A percentile compares a stretch with the other conserved stretches of the same genome.
Conservation (phyloP, 53 echinoderm and acorn worm species). For the Echinarachnius parma region DNA sequence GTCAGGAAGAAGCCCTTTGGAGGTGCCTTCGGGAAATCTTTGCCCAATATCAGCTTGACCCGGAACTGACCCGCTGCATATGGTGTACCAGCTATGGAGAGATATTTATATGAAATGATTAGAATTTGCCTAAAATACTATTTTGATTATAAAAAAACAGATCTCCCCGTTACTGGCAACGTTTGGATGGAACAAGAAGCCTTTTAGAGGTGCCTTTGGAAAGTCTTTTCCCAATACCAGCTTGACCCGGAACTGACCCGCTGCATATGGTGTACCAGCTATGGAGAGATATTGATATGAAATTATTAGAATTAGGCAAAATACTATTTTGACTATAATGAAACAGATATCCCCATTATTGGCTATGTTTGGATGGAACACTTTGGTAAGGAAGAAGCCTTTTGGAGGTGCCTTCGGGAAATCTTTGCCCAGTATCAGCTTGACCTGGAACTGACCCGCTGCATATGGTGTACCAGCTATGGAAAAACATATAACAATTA, state of each 20-base stretch:
- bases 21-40: constrained; percentile 85
- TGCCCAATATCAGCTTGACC: constrained; percentile 87
- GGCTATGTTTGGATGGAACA: constrained; percentile 98
- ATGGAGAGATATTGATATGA: no score
- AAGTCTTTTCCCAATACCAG: constrained; percentile 93
- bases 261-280: constrained; percentile 96
- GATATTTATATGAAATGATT: no score
- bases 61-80: constrained; percentile 91
- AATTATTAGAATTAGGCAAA: no score
- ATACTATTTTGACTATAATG: no score
- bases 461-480: constrained; percentile 95
- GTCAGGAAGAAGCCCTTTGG: constrained; percentile 98
- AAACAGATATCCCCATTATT: constrained; percentile 95
- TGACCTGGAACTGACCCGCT: constrained; percentile 86
- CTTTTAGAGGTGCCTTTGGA: constrained; percentile 87
- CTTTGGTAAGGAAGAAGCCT: constrained; percentile 97
- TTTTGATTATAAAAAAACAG: constrained; percentile 93
- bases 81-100: constrained; percentile 81
- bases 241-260: constrained; percentile 86
- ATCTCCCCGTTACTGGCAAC: constrained; percentile 98
- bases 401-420: constrained; percentile 91
- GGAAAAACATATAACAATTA: neutral
- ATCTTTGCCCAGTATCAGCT: constrained; percentile 87
- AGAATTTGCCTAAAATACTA: no score
- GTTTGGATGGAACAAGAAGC: constrained; percentile 96